Base-by-base conservation (phyloP, 1,140 invertebrate genomes). In the Drosophila tropicalis region DNA sequence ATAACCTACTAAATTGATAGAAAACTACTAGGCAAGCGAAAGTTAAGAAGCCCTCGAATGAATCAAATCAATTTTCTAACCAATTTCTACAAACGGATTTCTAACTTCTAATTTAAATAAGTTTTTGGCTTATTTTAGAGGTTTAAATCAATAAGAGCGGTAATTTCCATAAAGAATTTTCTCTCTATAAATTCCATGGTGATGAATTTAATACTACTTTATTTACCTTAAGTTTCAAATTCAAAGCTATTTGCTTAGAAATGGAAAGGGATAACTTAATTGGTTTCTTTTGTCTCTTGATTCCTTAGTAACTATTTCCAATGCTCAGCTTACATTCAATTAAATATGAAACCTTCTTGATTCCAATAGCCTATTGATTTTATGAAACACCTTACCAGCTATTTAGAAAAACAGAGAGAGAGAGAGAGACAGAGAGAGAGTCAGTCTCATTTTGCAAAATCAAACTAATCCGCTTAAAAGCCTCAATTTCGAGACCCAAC, bases 391-490 rank as follows among this genome's bases (percentile, higher is more conserved):
- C 32, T 56, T 1, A 39, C 36, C 47, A 44, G 54, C 57, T 72
- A 63, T 55, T 60, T 51, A 68, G 51, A 65, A 40, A 67, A 57
- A 65, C 29, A 47, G 32, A 36, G 29, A 29, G 3, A 5, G 29
- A 29, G 5, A 29, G 5, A 29, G 29, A 68, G 57, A 65, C 40
- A 67, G 47, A 61, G 19, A 55, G 44, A 36, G 39, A 32, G 67
- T 22, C 56, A 54, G 55, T 55, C 67, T 81, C 70, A 56, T 65
- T 70, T 73, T 73, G 76, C 67, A 77, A 89, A 81, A 76, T 89
- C 84, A 80, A 83, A 83, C 76, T 89, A 87, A 87, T 89, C 83
- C 79, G 84, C 83, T 87, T 87, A 87, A 72, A 67, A 83, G 83
- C 76, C 76, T 87, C 83, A 67, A 76, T 77, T 87, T 82, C 60